Evolutionary conservation across 1,140 invertebrate genomes (phyloP).

Genomic region (Lepidurus couesii): DNA sequence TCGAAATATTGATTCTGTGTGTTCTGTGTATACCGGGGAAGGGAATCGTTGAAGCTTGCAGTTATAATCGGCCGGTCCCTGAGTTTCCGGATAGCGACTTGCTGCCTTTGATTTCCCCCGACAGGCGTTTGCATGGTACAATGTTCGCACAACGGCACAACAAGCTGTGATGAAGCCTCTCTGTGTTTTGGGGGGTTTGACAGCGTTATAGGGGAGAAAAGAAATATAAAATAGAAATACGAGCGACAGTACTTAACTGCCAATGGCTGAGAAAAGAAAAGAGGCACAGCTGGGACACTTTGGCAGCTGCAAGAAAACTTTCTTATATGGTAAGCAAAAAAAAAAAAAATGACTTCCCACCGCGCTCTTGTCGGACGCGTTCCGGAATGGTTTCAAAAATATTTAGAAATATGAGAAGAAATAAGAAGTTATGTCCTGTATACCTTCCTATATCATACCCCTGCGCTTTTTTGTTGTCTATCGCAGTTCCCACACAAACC

Average conservation of each 20-base stretch:
- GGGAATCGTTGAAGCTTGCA: not conserved
- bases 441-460: no score
- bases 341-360: not conserved
- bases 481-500: no score
- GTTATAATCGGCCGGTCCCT: constrained; percentile 1
- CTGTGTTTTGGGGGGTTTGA: not conserved
- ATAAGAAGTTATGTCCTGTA: not conserved
- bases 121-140: not conserved
- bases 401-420: constrained; percentile 6
- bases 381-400: not conserved
- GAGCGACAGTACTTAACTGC: not conserved
- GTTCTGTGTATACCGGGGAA: not conserved
- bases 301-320: constrained; percentile 7
- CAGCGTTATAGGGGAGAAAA: not conserved
- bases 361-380: not conserved
- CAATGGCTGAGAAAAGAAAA: not conserved
- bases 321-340: not conserved
- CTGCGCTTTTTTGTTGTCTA: no score
- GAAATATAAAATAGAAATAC: not conserved
- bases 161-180: not conserved
- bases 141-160: not conserved
- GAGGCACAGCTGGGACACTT: constrained; percentile 9
- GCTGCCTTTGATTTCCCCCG: not conserved
- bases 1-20: constrained; percentile 10
- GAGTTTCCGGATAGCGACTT: not conserved